Evolutionary conservation across 2,888 invertebrate genomes (phyloP), one percentile per base, ranked within the genome.

Genomic region (Trissolcus brochymenae): DNA sequence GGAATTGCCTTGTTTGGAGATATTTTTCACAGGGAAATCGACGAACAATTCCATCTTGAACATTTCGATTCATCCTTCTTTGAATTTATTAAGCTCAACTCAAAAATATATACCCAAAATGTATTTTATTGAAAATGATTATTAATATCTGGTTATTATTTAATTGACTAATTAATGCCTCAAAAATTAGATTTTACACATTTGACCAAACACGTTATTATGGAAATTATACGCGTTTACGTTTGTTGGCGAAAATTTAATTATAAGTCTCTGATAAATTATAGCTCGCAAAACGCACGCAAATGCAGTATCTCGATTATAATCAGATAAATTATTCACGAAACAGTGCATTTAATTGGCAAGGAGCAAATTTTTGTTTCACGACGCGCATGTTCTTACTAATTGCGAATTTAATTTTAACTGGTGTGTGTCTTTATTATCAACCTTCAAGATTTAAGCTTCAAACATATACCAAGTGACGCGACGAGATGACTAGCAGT

Each of bases 381-480:
- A 17, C 17, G 19, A 56, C 9, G 19, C 6, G 25, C 40, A n/a
- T 51, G 41, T 55, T 35, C 29, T 7, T 1, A 11, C 46, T 64
- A 46, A 67, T 59, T 59, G 29, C 43, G 16, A 67, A 59, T 59
- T 67, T 60, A 14, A 41, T 55, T 61, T 29, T 67, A 49, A 55
- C 49, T 54, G 60, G 54, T 71, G 71, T 57, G 51, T 71, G 51
- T 68, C 60, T 71, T 71, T 71, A 71, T 62, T 55, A 70, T 61
- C 60, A 62, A 7, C 49, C 21, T 66, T 60, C 60, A 73, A 73
- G 64, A 66, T 55, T 19, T 50, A 46, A 60, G 50, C 25, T 40
- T n/a, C n/a, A n/a, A n/a, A 65, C 19, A 46, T 6, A 40, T 60
- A 66, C 73, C 17, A 49, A 43, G 53, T 64, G 40, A 4, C 17